Percentiles rank a stretch among this genome's conserved stretches.
These are phyloP conservation scores for Drosophila arawakana DNA, from an alignment of 1,140 invertebrate species.

Conservation along the genomic window DNA sequence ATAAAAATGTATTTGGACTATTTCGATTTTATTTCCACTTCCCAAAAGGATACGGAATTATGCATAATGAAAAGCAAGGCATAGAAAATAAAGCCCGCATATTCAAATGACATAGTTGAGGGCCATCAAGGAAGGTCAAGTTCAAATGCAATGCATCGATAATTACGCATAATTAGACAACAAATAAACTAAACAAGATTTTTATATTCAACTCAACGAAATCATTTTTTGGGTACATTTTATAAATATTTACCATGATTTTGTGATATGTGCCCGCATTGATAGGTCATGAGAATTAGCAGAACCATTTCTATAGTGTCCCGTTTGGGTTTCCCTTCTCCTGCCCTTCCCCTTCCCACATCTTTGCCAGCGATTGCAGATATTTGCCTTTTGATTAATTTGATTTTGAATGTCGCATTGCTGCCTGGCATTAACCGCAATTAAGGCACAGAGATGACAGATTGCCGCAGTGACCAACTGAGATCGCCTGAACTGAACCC, in stretches of 20 bases:
- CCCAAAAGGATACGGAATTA: conserved; percentile 62
- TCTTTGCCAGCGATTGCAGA: conserved; percentile 37
- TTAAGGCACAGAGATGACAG: conserved; percentile 68
- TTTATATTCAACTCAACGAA: conserved; percentile 1
- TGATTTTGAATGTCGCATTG: conserved; percentile 55
- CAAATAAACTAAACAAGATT: conserved; percentile 38
- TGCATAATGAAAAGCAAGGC: conserved; percentile 20
- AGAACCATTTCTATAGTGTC: not conserved
- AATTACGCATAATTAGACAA: conserved; percentile 69
- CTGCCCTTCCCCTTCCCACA: conserved; percentile 1
- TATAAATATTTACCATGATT: conserved; percentile 45
- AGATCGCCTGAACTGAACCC: conserved; percentile 49
- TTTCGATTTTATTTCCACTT: conserved; percentile 29
- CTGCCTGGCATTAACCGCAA: conserved; percentile 58
- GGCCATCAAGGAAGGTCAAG: conserved; percentile 64
- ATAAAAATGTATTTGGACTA: conserved; percentile 59
- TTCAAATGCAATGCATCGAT: conserved; percentile 51
- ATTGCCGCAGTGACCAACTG: conserved; percentile 55
- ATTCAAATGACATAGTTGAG: conserved; percentile 37
- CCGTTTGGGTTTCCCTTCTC: not conserved
- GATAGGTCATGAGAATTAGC: not conserved
- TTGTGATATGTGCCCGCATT: conserved; percentile 34
- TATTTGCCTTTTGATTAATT: conserved; percentile 59
- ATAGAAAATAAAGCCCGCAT: conserved; percentile 35
- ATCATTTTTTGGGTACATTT: conserved; percentile 27